These are phyloP conservation scores for Desmophyllum pertusum DNA, from an alignment of 92 coral and sea anemone genomes.

Conservation along the genomic window DNA sequence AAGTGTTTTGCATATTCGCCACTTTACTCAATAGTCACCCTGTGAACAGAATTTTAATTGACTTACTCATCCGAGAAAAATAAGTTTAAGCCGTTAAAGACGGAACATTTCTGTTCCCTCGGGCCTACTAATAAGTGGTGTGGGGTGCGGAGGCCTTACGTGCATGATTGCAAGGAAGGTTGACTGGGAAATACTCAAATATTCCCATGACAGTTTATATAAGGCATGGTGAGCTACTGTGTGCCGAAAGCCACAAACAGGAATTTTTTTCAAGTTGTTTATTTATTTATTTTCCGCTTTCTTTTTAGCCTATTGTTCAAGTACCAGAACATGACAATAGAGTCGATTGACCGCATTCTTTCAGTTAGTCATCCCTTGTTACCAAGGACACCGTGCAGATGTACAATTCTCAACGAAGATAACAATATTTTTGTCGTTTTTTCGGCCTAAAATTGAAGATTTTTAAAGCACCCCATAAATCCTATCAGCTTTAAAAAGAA, in stretches of 20 bases:
- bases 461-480: background rate
- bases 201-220: background rate
- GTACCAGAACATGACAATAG: background rate
- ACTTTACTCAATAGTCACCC: background rate
- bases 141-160: background rate
- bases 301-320: background rate
- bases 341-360: slow-evolving; percentile 17
- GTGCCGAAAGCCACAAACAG: background rate
- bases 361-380: background rate
- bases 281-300: slow-evolving; percentile 37
- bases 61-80: slow-evolving; percentile 4
- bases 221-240: background rate
- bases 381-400: slow-evolving; percentile 4
- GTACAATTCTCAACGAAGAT: background rate
- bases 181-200: background rate
- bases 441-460: background rate
- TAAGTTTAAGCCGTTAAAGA: background rate
- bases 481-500: background rate
- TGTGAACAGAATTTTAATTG: background rate
- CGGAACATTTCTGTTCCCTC: background rate
- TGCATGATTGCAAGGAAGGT: background rate
- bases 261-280: background rate
- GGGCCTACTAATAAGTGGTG: too few species aligned
- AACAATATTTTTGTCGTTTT: background rate
- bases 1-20: background rate